phyloP scores from a whole-genome alignment of 2,797 vertebrate genomes.

The Melanotaenia parkinsoni region DNA sequence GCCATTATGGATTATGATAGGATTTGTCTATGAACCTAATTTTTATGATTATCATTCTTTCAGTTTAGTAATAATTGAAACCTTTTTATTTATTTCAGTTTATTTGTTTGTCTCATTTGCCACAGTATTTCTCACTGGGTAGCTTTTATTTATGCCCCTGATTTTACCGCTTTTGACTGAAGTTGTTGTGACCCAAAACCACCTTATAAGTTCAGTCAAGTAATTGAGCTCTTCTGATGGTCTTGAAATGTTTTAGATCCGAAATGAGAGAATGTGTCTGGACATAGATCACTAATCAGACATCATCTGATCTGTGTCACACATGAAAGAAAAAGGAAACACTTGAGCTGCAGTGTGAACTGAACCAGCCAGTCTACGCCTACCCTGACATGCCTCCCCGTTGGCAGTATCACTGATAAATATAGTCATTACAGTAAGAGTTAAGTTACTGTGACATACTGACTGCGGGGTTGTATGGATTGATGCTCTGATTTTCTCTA shows the following conservation, averaged over 20 bases:
- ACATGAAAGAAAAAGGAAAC: not conserved
- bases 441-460: slow-evolving; percentile 26
- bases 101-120: not conserved
- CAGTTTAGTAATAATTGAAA: not conserved
- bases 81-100: not conserved
- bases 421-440: slow-evolving; percentile 45
- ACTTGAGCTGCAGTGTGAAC: slow-evolving; percentile 18
- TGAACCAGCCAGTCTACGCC: slow-evolving; percentile 8
- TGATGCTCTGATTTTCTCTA: slow-evolving; percentile 3
- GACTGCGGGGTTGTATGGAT: slow-evolving; percentile 11
- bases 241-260: not conserved
- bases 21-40: not conserved
- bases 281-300: slow-evolving; percentile 8
- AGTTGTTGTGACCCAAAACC: not conserved
- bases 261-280: not conserved
- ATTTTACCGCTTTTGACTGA: slow-evolving; percentile 3
- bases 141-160: not conserved
- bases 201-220: not conserved
- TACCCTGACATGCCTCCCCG: not conserved
- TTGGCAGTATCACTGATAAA: slow-evolving; percentile 33
- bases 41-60: not conserved
- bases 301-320: slow-evolving; percentile 17
- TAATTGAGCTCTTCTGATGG: not conserved
- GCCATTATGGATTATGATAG: not conserved
- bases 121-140: not conserved